phyloP scores from a whole-genome alignment of 2,888 invertebrate species.

The Apoderus coryli region DNA sequence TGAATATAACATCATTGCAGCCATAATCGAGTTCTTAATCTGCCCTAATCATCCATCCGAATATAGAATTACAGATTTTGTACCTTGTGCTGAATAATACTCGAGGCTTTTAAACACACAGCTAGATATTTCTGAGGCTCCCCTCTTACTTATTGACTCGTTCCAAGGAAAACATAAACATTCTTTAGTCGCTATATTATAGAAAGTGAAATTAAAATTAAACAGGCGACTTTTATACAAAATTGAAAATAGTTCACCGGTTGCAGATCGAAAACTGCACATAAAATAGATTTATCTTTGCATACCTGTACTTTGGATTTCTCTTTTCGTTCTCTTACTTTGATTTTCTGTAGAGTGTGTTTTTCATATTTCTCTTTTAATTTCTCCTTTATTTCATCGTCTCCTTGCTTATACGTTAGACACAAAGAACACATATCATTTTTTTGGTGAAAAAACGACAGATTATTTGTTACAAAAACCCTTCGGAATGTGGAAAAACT shows the following conservation, averaged over 20 bases:
- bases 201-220: slow-evolving; percentile 13
- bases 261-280: too few relatives aligned
- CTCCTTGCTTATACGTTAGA: slow-evolving; percentile 13
- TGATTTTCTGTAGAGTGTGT: slow-evolving; percentile 16
- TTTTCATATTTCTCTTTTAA: slow-evolving; percentile 15
- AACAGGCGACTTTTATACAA: slow-evolving; percentile 13
- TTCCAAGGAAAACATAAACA: slow-evolving; percentile 13
- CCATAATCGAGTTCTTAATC: slow-evolving; percentile 13
- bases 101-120: slow-evolving; percentile 9
- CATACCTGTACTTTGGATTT: too few relatives aligned
- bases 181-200: slow-evolving; percentile 9
- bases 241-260: slow-evolving; percentile 16
- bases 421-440: slow-evolving; percentile 19
- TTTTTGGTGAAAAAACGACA: slow-evolving; percentile 17
- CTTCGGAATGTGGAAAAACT: slow-evolving; percentile 14
- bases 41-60: slow-evolving; percentile 12
- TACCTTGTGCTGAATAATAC: slow-evolving; percentile 6
- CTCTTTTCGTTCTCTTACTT: slow-evolving; percentile 14
- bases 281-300: too few relatives aligned
- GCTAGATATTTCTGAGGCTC: slow-evolving; percentile 12
- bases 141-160: slow-evolving; percentile 12
- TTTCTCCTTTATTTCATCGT: slow-evolving; percentile 11
- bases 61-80: slow-evolving; percentile 9
- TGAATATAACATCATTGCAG: too few relatives aligned
- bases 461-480: slow-evolving; percentile 16